Conservation (phyloP, 2,113 vertebrate species). For the Oryzias woworae region DNA sequence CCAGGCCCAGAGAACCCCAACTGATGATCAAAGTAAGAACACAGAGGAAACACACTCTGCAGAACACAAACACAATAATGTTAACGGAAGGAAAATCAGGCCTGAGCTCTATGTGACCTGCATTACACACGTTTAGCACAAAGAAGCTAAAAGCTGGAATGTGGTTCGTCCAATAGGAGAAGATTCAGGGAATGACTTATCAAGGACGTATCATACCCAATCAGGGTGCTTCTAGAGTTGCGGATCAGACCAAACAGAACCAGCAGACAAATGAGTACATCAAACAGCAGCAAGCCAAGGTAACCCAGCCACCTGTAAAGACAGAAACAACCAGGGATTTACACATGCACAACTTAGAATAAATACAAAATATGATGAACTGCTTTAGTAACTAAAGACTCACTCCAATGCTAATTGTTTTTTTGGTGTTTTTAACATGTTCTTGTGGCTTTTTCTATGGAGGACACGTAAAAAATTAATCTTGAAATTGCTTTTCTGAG, state of each 20-base stretch:
- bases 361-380: too few relatives aligned
- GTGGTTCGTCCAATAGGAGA: conserved; percentile 10
- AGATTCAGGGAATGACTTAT: not conserved
- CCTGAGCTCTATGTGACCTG: not conserved
- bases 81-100: not conserved
- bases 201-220: conserved; percentile 80
- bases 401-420: too few relatives aligned
- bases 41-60: conserved; percentile 90
- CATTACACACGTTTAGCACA: not conserved
- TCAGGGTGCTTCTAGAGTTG: conserved; percentile 90
- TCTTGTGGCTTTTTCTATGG: too few relatives aligned
- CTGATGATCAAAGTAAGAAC: conserved; percentile 91
- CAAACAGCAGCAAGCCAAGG: conserved; percentile 86
- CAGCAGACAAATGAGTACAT: conserved; percentile 91
- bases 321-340: conserved; percentile 3
- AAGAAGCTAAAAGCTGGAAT: not conserved
- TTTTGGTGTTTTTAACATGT: too few relatives aligned
- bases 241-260: conserved; percentile 93
- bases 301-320: conserved; percentile 89
- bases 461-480: too few relatives aligned
- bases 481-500: too few relatives aligned
- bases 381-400: too few relatives aligned
- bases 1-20: conserved; percentile 91
- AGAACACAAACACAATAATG: conserved; percentile 29
- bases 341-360: not conserved